A percentile compares a stretch with the other conserved stretches of the same genome.
These are phyloP conservation scores for Hippoglossus hippoglossus DNA, from an alignment of 2,797 vertebrate genomes.

Conservation along the genomic window DNA sequence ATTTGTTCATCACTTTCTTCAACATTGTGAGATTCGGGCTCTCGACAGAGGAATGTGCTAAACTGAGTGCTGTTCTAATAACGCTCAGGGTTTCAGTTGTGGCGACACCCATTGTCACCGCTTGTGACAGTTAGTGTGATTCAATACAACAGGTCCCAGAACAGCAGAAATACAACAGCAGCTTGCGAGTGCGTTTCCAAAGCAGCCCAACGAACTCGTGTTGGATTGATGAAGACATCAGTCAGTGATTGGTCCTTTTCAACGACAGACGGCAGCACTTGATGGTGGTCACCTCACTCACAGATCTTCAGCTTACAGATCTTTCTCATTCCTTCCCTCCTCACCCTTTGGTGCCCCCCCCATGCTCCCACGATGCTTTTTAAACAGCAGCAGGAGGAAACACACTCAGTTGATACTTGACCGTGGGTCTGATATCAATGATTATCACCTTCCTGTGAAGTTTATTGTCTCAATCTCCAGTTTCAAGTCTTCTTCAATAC, in stretches of 20 bases:
- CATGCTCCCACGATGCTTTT: no score
- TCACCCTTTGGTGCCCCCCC: no score
- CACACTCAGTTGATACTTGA: no score
- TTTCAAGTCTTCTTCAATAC: no score
- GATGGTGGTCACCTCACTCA: neutral
- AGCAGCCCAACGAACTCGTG: neutral
- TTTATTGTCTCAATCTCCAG: no score
- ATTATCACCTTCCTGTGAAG: no score
- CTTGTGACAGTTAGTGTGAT: neutral
- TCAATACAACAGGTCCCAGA: neutral
- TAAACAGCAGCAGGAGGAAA: no score
- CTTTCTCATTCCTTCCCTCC: neutral
- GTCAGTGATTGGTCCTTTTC: neutral
- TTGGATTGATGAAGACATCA: neutral
- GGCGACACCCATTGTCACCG: neutral
- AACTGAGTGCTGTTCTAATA: neutral
- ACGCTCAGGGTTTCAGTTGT: neutral
- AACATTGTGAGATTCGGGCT: no score
- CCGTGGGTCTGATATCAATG: no score
- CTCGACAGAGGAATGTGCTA: no score
- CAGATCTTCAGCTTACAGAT: no score
- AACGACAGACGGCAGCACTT: neutral
- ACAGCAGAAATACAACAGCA: neutral
- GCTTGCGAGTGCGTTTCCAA: neutral
- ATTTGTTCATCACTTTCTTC: no score